A percentile compares a stretch with the other conserved stretches of the same genome.
phyloP scores from a whole-genome alignment of 2,113 vertebrate genomes.

The Cololabis saira region DNA sequence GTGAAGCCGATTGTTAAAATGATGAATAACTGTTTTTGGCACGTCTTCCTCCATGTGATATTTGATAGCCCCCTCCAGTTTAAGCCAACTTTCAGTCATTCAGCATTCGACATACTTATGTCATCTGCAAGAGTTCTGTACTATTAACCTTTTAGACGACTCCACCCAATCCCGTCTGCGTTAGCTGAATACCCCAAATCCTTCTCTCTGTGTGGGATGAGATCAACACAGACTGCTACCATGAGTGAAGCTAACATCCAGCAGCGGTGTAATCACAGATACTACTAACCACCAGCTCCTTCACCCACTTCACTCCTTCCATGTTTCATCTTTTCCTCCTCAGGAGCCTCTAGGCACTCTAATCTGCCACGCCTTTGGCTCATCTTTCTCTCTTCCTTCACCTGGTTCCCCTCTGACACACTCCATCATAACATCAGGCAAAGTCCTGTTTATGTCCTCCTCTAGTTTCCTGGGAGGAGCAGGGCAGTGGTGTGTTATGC shows the following conservation, averaged over 20 bases:
- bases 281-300: constrained; percentile 41
- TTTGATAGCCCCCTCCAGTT: too few relatives aligned
- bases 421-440: constrained; percentile 15
- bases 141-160: too few relatives aligned
- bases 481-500: constrained; percentile 23
- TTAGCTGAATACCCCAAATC: neutral
- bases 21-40: too few relatives aligned
- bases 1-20: too few relatives aligned
- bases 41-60: too few relatives aligned
- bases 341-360: constrained; percentile 48
- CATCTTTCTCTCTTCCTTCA: constrained; percentile 38
- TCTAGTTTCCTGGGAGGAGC: constrained; percentile 10
- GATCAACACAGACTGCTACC: neutral
- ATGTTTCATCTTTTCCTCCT: constrained; percentile 46
- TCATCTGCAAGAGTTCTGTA: too few relatives aligned
- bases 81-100: too few relatives aligned
- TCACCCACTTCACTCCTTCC: constrained; percentile 26
- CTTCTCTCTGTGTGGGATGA: neutral
- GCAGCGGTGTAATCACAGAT: constrained; percentile 46
- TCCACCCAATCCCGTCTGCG: neutral
- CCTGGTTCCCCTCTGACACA: constrained; percentile 48
- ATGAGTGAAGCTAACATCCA: constrained; percentile 1
- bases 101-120: too few relatives aligned
- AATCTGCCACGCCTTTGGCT: constrained; percentile 52
- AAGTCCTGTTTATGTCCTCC: constrained; percentile 16